Conservation (phyloP, 2,888 invertebrate genomes). For the Caenorhabditis auriculariae region DNA sequence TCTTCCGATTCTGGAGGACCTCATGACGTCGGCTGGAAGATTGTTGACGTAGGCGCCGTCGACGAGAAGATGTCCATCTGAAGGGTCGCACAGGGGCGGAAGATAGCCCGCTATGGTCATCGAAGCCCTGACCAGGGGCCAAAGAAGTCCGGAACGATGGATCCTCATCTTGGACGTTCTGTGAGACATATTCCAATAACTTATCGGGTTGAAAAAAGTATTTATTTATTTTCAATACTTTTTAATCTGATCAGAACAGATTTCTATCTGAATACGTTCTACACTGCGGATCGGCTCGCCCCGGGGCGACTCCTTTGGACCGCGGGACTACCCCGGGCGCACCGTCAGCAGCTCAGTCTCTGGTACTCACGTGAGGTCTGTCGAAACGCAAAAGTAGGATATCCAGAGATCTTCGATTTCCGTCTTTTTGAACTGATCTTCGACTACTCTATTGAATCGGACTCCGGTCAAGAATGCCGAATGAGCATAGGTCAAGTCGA, state of each 20-base stretch:
- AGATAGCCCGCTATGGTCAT: slow-evolving; percentile 97
- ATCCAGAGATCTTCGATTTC: slow-evolving; percentile 94
- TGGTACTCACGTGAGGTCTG: slow-evolving; percentile 80
- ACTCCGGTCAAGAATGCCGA: slow-evolving; percentile 95
- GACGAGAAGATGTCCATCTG: slow-evolving; percentile 95
- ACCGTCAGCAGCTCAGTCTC: too few species aligned
- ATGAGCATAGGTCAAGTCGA: slow-evolving; percentile 94
- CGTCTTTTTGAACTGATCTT: neutral
- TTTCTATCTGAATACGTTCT: too few species aligned
- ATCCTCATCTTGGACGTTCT: slow-evolving; percentile 54
- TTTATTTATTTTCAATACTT: too few species aligned
- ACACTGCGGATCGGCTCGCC: too few species aligned
- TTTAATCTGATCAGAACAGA: too few species aligned
- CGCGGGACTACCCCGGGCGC: too few species aligned
- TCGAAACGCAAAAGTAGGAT: slow-evolving; percentile 95
- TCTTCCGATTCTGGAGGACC: slow-evolving; percentile 6
- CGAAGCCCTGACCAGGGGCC: slow-evolving; percentile 97
- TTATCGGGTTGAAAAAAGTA: neutral
- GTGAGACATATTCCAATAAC: neutral
- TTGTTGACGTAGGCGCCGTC: slow-evolving; percentile 99
- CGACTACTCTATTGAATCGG: slow-evolving; percentile 41
- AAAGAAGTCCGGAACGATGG: slow-evolving; percentile 69
- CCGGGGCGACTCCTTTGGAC: too few species aligned
- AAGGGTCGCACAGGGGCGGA: slow-evolving; percentile 97
- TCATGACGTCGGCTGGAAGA: slow-evolving; percentile 84